These are phyloP conservation scores for Eupithecia subfuscata DNA, from an alignment of 2,888 invertebrate genomes.

Conservation along the genomic window DNA sequence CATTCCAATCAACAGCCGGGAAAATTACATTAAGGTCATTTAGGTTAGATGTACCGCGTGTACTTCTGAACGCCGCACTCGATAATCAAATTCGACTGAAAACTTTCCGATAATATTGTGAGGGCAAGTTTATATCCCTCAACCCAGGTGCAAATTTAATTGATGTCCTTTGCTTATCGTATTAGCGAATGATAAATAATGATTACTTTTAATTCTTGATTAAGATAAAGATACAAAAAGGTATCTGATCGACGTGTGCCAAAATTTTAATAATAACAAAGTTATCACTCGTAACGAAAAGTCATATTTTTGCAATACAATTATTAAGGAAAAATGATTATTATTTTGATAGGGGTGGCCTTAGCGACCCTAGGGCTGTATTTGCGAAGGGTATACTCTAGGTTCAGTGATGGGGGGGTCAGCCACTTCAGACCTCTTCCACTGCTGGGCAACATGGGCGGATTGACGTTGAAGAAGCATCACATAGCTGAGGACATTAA, in stretches of 20 bases:
- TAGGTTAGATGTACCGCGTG: not conserved
- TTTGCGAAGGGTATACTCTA: conserved; percentile 44
- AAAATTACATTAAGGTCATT: not conserved
- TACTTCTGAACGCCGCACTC: not conserved
- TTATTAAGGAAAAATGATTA: conserved; percentile 1
- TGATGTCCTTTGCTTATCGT: not conserved
- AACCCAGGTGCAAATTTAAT: not conserved
- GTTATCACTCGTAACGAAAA: not conserved
- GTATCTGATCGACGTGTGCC: not conserved
- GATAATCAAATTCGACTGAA: not conserved
- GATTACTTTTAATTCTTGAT: not conserved
- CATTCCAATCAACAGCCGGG: no score
- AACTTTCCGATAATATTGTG: not conserved
- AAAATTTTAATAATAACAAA: not conserved
- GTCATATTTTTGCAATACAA: not conserved
- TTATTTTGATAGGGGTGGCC: conserved; percentile 49
- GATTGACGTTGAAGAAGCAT: conserved; percentile 31
- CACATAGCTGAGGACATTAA: conserved; percentile 48
- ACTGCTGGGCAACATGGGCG: conserved; percentile 46
- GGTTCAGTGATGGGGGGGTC: conserved; percentile 53
- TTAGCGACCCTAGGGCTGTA: conserved; percentile 41
- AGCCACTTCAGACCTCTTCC: conserved; percentile 46
- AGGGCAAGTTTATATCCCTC: not conserved
- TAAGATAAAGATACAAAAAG: not conserved
- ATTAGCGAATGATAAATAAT: not conserved